Percentiles rank a stretch among this genome's conserved stretches.
phyloP scores from a whole-genome alignment of 2,113 vertebrate genomes.

The Lophius piscatorius region DNA sequence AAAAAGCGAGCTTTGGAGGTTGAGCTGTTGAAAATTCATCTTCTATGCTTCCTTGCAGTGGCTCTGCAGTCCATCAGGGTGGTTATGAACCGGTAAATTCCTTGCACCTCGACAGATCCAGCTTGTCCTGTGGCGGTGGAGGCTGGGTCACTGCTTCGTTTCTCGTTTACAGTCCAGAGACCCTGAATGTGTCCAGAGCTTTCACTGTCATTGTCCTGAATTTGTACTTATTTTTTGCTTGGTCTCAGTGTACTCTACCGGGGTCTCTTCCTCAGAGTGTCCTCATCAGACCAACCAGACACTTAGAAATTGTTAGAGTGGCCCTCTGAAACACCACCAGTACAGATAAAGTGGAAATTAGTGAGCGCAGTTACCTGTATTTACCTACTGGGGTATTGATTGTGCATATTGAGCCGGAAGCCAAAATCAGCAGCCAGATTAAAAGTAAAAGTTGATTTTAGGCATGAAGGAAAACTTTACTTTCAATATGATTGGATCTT shows the following conservation, averaged over 20 bases:
- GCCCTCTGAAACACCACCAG: conserved; percentile 22
- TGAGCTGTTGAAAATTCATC: neutral
- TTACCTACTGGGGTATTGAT: conserved; percentile 17
- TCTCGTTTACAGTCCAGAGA: neutral
- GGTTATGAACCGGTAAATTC: neutral
- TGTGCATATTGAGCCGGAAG: conserved; percentile 35
- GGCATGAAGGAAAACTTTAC: conserved; percentile 20
- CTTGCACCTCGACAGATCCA: neutral
- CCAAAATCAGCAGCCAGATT: conserved; percentile 25
- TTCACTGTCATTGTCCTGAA: conserved; percentile 2
- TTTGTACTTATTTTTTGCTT: conserved; percentile 7
- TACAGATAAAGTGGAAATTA: conserved; percentile 17
- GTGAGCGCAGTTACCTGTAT: conserved; percentile 4
- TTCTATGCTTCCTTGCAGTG: neutral
- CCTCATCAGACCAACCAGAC: conserved; percentile 17
- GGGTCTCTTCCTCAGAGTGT: conserved; percentile 6
- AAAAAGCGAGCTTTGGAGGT: too few relatives aligned
- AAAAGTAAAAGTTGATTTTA: conserved; percentile 29
- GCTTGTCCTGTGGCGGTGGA: neutral
- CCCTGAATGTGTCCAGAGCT: conserved; percentile 1
- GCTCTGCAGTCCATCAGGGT: conserved; percentile 2
- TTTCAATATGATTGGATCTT: conserved; percentile 28
- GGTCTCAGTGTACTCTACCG: neutral
- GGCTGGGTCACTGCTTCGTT: conserved; percentile 5
- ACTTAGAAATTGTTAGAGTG: too few relatives aligned